Conservation (phyloP, 35 echinoderm and acorn worm genomes). For the Acanthaster planci region DNA sequence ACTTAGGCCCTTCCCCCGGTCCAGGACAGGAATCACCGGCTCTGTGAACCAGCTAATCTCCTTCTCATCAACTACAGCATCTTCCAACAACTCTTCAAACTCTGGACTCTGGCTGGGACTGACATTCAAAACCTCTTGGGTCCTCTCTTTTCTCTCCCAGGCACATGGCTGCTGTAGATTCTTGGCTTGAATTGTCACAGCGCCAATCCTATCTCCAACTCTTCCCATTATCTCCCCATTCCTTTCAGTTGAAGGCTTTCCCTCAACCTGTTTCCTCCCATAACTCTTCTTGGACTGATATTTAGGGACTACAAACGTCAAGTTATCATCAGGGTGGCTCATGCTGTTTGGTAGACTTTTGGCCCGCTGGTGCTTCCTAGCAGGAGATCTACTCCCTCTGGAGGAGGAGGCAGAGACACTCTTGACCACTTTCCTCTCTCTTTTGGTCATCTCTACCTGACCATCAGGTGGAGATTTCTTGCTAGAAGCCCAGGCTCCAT, state of each 20-base stretch:
- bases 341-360: slow-evolving; percentile 83
- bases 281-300: slow-evolving; percentile 49
- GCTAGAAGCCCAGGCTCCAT: slow-evolving; percentile 52
- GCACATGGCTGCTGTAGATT: slow-evolving; percentile 16
- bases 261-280: neutral
- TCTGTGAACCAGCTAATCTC: slow-evolving; percentile 60
- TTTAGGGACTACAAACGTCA: slow-evolving; percentile 49
- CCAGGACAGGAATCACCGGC: slow-evolving; percentile 25
- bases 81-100: neutral
- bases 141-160: slow-evolving; percentile 41
- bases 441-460: neutral
- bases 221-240: slow-evolving; percentile 9
- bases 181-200: neutral
- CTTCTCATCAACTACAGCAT: slow-evolving; percentile 28
- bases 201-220: neutral
- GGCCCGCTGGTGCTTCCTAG: slow-evolving; percentile 70
- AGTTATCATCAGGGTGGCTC: slow-evolving; percentile 32
- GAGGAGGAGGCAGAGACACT: slow-evolving; percentile 81
- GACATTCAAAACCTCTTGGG: slow-evolving; percentile 32
- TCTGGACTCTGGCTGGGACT: slow-evolving; percentile 17
- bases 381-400: slow-evolving; percentile 71
- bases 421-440: slow-evolving; percentile 20
- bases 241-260: neutral
- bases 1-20: slow-evolving; percentile 23
- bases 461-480: slow-evolving; percentile 30